Evolutionary conservation across 53 echinoderm and acorn worm species (phyloP).

Genomic region (Mesocentrotus franciscanus): DNA sequence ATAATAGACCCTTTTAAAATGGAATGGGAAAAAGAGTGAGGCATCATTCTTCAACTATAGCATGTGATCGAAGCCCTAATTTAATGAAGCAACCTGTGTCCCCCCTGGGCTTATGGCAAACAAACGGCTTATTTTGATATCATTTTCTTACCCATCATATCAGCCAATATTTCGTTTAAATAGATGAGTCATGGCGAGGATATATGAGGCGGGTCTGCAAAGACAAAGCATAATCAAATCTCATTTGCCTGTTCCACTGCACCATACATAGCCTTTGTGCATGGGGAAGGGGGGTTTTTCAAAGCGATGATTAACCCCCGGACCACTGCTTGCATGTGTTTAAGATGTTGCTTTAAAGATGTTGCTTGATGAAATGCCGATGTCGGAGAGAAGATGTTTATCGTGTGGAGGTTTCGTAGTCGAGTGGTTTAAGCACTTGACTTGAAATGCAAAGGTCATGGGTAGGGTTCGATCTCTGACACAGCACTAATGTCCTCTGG

Average conservation of each 20-base stretch:
- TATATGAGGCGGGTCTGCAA: conserved; percentile 10
- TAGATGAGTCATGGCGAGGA: conserved; percentile 17
- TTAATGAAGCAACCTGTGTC: not conserved
- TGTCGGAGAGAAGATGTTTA: no score
- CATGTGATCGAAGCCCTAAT: not conserved
- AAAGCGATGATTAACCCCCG: not conserved
- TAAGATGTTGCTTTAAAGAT: not conserved
- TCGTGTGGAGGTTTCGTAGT: no score
- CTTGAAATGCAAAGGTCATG: no score
- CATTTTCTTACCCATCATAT: conserved; percentile 18
- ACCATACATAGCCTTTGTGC: conserved; percentile 1
- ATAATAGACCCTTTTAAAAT: not conserved
- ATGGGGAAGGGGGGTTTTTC: not conserved
- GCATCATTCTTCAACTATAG: not conserved
- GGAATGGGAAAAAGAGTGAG: not conserved
- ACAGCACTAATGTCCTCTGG: no score
- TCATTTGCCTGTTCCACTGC: conserved; percentile 27
- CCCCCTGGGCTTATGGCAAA: conserved; percentile 25
- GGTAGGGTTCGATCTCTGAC: no score
- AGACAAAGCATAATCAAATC: conserved; percentile 43
- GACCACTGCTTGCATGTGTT: not conserved
- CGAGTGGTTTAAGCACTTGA: no score
- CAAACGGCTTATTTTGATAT: conserved; percentile 27
- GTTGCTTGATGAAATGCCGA: not conserved
- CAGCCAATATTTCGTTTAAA: conserved; percentile 13